Evolutionary conservation across 2,113 vertebrate genomes (phyloP).

Genomic region (Gracilinanus agilis): DNA sequence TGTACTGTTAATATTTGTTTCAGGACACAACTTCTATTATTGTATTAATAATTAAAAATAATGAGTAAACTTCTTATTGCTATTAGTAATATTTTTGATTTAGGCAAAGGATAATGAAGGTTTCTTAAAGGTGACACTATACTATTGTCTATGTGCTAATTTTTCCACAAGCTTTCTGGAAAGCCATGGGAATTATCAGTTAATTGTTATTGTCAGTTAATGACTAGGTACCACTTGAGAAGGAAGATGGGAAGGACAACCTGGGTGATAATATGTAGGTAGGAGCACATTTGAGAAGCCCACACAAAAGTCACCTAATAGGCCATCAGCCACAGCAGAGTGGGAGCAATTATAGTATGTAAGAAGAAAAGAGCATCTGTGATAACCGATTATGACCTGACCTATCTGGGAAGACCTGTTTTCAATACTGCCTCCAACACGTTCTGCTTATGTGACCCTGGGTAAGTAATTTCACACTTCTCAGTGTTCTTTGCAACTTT

Average conservation of each 20-base stretch:
- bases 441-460: neutral
- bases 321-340: neutral
- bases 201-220: neutral
- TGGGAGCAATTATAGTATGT: neutral
- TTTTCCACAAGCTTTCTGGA: neutral
- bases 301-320: neutral
- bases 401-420: too few relatives aligned
- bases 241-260: neutral
- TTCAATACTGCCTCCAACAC: neutral
- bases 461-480: neutral
- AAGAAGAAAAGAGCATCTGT: neutral
- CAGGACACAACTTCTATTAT: neutral
- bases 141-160: neutral
- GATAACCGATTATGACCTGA: neutral
- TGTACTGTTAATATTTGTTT: neutral
- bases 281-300: neutral
- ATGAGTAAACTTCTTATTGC: neutral
- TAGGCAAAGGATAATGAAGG: neutral
- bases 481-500: neutral
- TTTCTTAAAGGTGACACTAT: neutral
- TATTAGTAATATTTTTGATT: neutral
- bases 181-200: neutral
- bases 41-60: neutral
- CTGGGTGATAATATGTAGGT: neutral
- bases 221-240: neutral